Percentiles rank a stretch among this genome's conserved stretches.
These are phyloP conservation scores for Aphelenchoides avenae DNA, from an alignment of 1,140 invertebrate species.

Conservation along the genomic window DNA sequence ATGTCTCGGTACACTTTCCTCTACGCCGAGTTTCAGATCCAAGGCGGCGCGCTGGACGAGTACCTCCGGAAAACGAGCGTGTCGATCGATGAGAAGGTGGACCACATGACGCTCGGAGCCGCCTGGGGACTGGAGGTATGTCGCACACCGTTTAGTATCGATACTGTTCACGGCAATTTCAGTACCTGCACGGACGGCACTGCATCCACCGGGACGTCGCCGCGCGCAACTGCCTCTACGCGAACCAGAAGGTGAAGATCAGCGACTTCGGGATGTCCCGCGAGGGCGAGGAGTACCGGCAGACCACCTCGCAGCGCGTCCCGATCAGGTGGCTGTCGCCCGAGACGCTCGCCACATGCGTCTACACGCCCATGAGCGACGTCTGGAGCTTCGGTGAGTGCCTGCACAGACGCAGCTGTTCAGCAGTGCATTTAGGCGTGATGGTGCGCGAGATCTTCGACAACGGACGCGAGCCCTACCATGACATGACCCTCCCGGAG, in stretches of 20 bases:
- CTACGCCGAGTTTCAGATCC: no score
- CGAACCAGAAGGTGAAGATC: constrained; percentile 34
- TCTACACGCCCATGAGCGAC: constrained; percentile 28
- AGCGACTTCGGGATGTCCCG: constrained; percentile 39
- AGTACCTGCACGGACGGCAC: constrained; percentile 86
- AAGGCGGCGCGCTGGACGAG: constrained; percentile 30
- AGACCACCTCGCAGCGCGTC: constrained; percentile 14
- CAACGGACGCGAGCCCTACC: constrained; percentile 34
- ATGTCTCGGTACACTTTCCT: no score
- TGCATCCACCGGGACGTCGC: constrained; percentile 75
- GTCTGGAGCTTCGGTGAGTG: constrained; percentile 20
- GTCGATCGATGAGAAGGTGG: constrained; percentile 17
- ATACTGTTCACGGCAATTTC: constrained; percentile 1
- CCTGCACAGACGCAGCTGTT: not conserved
- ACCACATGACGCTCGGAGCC: constrained; percentile 19
- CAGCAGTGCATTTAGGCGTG: constrained; percentile 12
- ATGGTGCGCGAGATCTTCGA: constrained; percentile 34
- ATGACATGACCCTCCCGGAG: constrained; percentile 21
- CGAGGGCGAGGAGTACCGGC: constrained; percentile 24
- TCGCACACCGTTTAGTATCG: not conserved
- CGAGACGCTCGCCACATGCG: constrained; percentile 19
- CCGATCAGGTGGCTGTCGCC: constrained; percentile 44
- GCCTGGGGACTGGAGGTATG: constrained; percentile 68
- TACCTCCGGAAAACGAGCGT: constrained; percentile 28
- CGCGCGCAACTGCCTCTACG: constrained; percentile 69